Evolutionary conservation across 2,797 vertebrate species (phyloP).

Genomic region (Syngnathus acus): DNA sequence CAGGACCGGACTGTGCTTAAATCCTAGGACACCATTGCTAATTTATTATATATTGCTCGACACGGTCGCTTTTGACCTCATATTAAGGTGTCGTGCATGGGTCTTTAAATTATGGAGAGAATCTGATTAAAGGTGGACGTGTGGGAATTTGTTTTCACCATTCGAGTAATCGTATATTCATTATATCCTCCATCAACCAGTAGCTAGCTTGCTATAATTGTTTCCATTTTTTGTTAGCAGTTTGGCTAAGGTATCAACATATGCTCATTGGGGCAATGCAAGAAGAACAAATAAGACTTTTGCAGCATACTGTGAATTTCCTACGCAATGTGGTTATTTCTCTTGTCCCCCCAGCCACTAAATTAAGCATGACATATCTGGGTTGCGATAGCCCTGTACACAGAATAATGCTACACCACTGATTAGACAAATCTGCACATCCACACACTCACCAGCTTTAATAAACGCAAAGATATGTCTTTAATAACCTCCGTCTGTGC

Average conservation of each 20-base stretch:
- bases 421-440: slow-evolving; percentile 20
- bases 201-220: not conserved
- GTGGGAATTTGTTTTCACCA: not conserved
- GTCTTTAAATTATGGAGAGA: not conserved
- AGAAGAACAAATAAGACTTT: slow-evolving; percentile 1
- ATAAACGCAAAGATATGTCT: slow-evolving; percentile 18
- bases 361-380: slow-evolving; percentile 70
- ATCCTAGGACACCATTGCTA: not conserved
- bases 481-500: slow-evolving; percentile 28
- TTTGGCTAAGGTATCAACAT: not conserved
- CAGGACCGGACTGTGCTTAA: not conserved
- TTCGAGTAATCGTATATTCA: not conserved
- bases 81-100: not conserved
- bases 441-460: slow-evolving; percentile 11
- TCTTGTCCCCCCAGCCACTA: slow-evolving; percentile 58
- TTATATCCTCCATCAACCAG: not conserved
- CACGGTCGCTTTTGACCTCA: not conserved
- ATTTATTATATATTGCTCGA: not conserved
- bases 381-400: slow-evolving; percentile 61
- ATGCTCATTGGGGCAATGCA: slow-evolving; percentile 1
- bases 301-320: slow-evolving; percentile 24
- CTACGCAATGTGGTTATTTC: slow-evolving; percentile 41
- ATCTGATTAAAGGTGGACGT: not conserved
- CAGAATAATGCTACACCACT: slow-evolving; percentile 17
- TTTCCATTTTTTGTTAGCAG: not conserved